Evolutionary conservation across 2,797 vertebrate genomes (phyloP).

Genomic region (Champsocephalus esox): DNA sequence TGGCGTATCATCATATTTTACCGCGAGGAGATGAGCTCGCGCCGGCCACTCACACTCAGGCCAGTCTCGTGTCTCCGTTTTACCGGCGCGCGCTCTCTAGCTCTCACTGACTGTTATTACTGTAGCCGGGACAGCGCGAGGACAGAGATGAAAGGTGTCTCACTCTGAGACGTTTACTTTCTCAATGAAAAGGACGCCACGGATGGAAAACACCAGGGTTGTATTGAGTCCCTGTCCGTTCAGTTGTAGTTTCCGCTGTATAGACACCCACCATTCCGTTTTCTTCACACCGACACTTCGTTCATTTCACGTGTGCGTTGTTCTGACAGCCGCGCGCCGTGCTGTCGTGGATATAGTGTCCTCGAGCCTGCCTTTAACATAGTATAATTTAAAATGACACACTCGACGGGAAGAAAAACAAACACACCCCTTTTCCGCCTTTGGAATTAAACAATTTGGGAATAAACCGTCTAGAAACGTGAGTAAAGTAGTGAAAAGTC

Average conservation of each 20-base stretch:
- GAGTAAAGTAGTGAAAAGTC: conserved; percentile 20
- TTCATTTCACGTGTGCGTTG: conserved; percentile 25
- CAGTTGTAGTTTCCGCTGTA: background rate
- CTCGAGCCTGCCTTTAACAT: background rate
- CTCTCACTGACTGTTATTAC: background rate
- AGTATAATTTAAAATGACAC: background rate
- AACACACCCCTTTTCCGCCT: too few species aligned
- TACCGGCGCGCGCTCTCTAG: conserved; percentile 24
- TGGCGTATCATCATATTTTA: conserved; percentile 70
- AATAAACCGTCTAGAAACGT: background rate
- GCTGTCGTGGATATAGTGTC: background rate
- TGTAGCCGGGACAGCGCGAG: conserved; percentile 35
- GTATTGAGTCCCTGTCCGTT: conserved; percentile 14
- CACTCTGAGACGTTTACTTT: background rate
- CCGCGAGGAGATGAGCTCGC: conserved; percentile 69
- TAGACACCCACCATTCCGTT: background rate
- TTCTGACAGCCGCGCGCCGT: conserved; percentile 25
- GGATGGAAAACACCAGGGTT: background rate
- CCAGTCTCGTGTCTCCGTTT: conserved; percentile 27
- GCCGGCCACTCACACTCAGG: conserved; percentile 58
- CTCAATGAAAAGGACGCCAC: background rate
- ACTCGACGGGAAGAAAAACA: background rate
- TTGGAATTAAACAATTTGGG: background rate
- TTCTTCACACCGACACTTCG: background rate
- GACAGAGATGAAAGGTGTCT: conserved; percentile 17